phyloP scores from a whole-genome alignment of 2,797 vertebrate genomes.

The Dicrostonyx torquatus region DNA sequence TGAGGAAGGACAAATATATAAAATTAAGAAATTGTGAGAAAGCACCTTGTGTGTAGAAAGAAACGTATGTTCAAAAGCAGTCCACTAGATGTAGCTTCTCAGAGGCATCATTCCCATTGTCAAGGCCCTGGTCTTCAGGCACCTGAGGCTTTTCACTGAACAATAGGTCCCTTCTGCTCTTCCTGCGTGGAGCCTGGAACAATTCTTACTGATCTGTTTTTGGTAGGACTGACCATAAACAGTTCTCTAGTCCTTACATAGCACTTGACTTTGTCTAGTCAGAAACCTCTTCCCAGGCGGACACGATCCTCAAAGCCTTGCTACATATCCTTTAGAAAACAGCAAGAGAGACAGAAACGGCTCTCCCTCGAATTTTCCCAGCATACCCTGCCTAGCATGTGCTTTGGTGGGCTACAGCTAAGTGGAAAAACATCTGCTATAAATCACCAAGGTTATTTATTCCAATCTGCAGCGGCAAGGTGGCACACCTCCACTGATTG shows the following conservation, averaged over 20 bases:
- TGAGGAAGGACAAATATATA: background rate
- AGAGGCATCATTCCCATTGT: background rate
- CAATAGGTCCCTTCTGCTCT: background rate
- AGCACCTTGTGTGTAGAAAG: background rate
- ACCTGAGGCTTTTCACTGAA: slow-evolving; percentile 16
- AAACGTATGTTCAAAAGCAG: background rate
- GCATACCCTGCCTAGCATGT: background rate
- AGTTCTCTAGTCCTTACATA: background rate
- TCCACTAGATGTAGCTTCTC: background rate
- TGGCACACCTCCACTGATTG: slow-evolving; percentile 74
- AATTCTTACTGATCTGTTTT: background rate
- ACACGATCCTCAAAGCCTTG: background rate
- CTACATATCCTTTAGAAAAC: background rate
- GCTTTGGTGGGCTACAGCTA: slow-evolving; percentile 47
- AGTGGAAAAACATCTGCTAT: slow-evolving; percentile 63
- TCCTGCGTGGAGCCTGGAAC: background rate
- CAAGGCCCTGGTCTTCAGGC: background rate
- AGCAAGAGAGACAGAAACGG: background rate
- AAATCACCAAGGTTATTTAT: slow-evolving; percentile 56
- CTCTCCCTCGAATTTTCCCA: background rate
- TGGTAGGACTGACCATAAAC: background rate
- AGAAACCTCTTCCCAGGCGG: background rate
- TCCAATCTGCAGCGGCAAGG: slow-evolving; percentile 44
- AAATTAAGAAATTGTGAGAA: background rate
- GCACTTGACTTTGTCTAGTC: background rate